Evolutionary conservation across 2,113 vertebrate species (phyloP).

Genomic region (Leucoraja erinaceus): DNA sequence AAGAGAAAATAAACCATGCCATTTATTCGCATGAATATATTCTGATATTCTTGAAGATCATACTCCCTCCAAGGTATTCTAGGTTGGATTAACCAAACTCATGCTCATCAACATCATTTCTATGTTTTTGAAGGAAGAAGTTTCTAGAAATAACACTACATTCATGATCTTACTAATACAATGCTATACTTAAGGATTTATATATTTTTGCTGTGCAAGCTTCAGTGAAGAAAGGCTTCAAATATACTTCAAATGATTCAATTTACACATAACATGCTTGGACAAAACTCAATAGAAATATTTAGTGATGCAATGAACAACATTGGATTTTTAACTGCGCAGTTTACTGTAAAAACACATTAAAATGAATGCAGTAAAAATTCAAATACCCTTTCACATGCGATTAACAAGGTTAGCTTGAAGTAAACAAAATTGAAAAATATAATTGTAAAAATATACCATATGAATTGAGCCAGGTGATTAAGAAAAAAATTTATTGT

Average conservation of each 20-base stretch:
- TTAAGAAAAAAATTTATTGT: background rate
- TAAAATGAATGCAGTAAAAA: background rate
- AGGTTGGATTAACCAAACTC: background rate
- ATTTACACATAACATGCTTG: background rate
- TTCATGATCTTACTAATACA: too few relatives aligned
- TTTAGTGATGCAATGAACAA: background rate
- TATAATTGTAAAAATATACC: background rate
- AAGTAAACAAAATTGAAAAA: background rate
- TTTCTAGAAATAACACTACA: too few relatives aligned
- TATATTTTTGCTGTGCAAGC: background rate
- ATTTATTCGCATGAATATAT: too few relatives aligned
- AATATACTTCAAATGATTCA: background rate
- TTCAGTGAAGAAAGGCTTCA: background rate
- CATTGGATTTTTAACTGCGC: background rate
- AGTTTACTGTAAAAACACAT: background rate
- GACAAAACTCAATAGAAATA: background rate
- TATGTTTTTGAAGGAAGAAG: too few relatives aligned
- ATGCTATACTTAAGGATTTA: background rate
- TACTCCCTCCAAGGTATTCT: background rate
- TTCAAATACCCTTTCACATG: background rate
- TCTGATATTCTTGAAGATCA: too few relatives aligned
- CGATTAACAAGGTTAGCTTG: background rate
- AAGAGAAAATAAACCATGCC: too few relatives aligned
- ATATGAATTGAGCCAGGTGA: background rate
- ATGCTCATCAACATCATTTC: too few relatives aligned